Evolutionary conservation across 1,140 invertebrate genomes (phyloP).

Genomic region (Ganaspis sp.): DNA sequence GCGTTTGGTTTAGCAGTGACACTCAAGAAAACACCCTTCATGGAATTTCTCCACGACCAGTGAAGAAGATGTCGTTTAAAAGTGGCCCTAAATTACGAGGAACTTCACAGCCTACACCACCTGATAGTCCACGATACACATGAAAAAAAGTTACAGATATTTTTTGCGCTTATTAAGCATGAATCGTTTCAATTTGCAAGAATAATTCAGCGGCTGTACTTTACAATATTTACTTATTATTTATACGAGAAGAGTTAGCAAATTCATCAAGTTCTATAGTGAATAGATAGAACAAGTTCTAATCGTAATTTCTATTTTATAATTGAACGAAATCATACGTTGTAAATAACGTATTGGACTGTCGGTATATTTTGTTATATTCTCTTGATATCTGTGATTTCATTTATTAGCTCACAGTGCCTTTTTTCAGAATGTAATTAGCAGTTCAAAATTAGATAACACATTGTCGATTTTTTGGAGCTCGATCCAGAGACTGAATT

Average conservation of each 20-base stretch:
- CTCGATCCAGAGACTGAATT: not conserved
- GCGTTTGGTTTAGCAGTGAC: conserved; percentile 75
- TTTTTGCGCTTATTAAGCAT: conserved; percentile 5
- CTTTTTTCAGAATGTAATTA: conserved; percentile 7
- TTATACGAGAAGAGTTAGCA: not conserved
- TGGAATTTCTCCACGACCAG: conserved; percentile 76
- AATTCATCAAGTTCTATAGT: not conserved
- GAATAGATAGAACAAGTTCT: not conserved
- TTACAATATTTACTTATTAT: not conserved
- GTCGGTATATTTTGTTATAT: not conserved
- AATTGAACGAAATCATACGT: not conserved
- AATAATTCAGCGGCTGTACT: not conserved
- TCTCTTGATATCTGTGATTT: conserved; percentile 3
- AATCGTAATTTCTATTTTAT: not conserved
- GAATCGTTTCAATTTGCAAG: not conserved
- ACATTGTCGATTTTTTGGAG: not conserved
- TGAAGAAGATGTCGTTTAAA: conserved; percentile 77
- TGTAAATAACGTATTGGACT: not conserved
- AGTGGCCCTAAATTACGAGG: conserved; percentile 69
- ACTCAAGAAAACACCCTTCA: conserved; percentile 70
- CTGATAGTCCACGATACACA: conserved; percentile 75
- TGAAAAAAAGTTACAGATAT: conserved; percentile 52
- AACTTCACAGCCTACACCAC: conserved; percentile 69
- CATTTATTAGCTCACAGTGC: not conserved
- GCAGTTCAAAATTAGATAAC: not conserved